Conservation (phyloP, 2,888 invertebrate species). For the Pyrgus malvae region DNA sequence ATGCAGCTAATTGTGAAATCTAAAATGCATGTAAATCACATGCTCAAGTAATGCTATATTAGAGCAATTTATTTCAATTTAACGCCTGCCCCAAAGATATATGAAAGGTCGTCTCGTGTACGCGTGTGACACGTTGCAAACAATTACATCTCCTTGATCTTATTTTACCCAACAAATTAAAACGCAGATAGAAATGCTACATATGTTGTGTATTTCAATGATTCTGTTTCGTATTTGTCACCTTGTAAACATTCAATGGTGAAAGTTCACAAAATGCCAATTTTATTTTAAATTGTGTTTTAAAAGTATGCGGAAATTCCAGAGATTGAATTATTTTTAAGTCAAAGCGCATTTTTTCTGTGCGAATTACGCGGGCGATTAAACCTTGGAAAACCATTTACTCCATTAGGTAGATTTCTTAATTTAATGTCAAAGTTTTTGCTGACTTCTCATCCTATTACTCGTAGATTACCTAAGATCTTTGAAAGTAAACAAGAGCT, state of each 20-base stretch:
- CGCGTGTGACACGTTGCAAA: not conserved
- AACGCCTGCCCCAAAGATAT: not conserved
- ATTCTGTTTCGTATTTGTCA: not conserved
- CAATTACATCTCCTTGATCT: conserved; percentile 18
- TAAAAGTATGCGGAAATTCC: not conserved
- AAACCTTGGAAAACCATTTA: not conserved
- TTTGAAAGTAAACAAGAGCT: no score
- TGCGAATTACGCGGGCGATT: not conserved
- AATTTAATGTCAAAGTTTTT: not conserved
- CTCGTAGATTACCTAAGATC: no score
- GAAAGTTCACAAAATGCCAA: not conserved
- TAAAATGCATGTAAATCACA: not conserved
- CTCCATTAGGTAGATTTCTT: not conserved
- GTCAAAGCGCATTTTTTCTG: not conserved
- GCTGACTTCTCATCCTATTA: not conserved
- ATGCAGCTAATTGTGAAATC: not conserved
- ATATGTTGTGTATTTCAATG: not conserved
- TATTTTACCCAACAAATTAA: conserved; percentile 3
- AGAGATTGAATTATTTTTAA: not conserved
- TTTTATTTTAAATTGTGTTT: not conserved
- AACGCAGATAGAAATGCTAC: not conserved
- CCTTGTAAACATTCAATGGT: not conserved
- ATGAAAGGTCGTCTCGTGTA: not conserved
- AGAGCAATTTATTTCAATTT: conserved; percentile 1
- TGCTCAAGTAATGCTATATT: not conserved